Percentiles rank a stretch among this genome's conserved stretches.
Evolutionary conservation across 1,140 invertebrate genomes (phyloP).

Genomic region (Zaprionus davidi): DNA sequence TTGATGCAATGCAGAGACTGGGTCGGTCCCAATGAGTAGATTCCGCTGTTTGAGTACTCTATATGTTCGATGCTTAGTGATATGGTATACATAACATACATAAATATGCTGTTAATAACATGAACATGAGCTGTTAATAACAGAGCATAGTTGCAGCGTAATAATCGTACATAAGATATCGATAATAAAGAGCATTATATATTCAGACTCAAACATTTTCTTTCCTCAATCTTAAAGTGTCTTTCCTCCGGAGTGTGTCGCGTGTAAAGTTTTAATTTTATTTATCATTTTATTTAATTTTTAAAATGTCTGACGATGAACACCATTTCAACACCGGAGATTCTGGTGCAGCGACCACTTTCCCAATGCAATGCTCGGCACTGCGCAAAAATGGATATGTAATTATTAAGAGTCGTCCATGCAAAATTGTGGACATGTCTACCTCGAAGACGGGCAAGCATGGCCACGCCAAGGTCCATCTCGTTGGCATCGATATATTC

Average conservation of each 20-base stretch:
- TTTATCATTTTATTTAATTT: conserved; percentile 5
- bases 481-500: conserved; percentile 99
- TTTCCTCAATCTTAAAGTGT: too few relatives aligned
- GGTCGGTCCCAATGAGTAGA: too few relatives aligned
- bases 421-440: conserved; percentile 99
- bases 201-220: too few relatives aligned
- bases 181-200: too few relatives aligned
- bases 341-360: conserved; percentile 98
- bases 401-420: conserved; percentile 98
- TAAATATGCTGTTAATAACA: too few relatives aligned
- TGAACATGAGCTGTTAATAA: too few relatives aligned
- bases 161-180: too few relatives aligned
- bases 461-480: conserved; percentile 99
- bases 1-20: too few relatives aligned
- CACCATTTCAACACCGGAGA: conserved; percentile 95
- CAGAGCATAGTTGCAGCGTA: too few relatives aligned
- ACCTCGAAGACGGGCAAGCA: conserved; percentile 99
- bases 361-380: conserved; percentile 99
- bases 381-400: conserved; percentile 99
- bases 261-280: conserved; percentile 33
- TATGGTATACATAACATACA: too few relatives aligned
- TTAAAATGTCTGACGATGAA: conserved; percentile 50
- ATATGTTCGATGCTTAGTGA: too few relatives aligned
- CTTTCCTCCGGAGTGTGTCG: conserved; percentile 42
- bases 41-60: too few relatives aligned